A percentile compares a stretch with the other conserved stretches of the same genome.
Evolutionary conservation across 1,140 invertebrate species (phyloP).

Genomic region (Plodia interpunctella): DNA sequence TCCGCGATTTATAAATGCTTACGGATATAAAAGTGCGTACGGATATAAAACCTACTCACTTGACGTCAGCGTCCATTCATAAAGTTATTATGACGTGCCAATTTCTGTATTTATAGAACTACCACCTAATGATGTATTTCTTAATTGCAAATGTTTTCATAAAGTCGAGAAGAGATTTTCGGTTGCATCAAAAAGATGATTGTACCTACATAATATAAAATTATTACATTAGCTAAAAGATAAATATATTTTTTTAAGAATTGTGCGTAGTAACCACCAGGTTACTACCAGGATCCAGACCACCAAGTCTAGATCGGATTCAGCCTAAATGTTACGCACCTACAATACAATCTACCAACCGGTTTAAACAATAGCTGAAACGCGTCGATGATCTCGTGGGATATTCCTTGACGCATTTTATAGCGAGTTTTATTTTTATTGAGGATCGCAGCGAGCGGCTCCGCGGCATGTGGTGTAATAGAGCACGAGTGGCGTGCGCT

Average conservation of each 20-base stretch:
- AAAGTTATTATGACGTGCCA: conserved; percentile 34
- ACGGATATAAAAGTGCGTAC: not conserved
- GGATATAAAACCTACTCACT: conserved; percentile 16
- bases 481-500: conserved; percentile 60
- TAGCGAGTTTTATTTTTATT: conserved; percentile 60
- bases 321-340: too few relatives aligned
- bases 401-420: conserved; percentile 24
- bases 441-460: conserved; percentile 30
- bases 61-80: conserved; percentile 57
- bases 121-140: not conserved
- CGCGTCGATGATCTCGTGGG: not conserved
- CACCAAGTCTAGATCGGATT: too few relatives aligned
- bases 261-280: too few relatives aligned
- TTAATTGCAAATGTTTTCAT: too few relatives aligned
- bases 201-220: too few relatives aligned
- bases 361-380: not conserved
- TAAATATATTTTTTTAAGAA: too few relatives aligned
- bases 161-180: too few relatives aligned
- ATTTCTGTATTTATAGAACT: conserved; percentile 19
- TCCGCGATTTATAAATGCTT: not conserved
- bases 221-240: too few relatives aligned
- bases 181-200: too few relatives aligned
- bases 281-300: too few relatives aligned
- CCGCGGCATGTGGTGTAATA: conserved; percentile 51
- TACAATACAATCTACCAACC: too few relatives aligned